Conservation (phyloP, 2,113 vertebrate species). For the Brachyistius frenatus region DNA sequence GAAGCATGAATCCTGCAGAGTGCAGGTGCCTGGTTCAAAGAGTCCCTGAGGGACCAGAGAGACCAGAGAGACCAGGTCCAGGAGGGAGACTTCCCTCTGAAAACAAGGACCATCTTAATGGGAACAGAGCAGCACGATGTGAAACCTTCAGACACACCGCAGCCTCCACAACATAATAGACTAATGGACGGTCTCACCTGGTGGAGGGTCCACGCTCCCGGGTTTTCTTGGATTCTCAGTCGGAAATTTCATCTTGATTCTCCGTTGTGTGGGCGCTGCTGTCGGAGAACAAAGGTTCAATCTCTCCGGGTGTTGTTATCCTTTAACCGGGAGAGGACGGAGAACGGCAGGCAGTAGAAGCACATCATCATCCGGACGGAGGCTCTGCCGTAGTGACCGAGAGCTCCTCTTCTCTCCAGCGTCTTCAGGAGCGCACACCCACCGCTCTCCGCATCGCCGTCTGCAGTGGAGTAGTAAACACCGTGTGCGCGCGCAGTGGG, state of each 20-base stretch:
- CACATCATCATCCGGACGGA: constrained; percentile 44
- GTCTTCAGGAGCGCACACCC: constrained; percentile 52
- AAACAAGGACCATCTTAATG: too few species aligned
- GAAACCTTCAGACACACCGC: not conserved
- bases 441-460: constrained; percentile 55
- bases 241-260: constrained; percentile 97
- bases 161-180: not conserved
- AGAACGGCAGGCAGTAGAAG: constrained; percentile 48
- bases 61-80: too few species aligned
- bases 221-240: constrained; percentile 96
- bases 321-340: constrained; percentile 66
- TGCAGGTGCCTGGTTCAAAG: not conserved
- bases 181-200: constrained; percentile 86
- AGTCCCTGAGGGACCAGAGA: too few species aligned
- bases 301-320: not conserved
- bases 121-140: not conserved
- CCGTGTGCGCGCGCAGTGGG: constrained; percentile 7
- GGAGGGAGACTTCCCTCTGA: too few species aligned
- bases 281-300: constrained; percentile 2
- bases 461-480: constrained; percentile 49
- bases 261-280: constrained; percentile 52
- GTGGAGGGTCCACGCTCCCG: constrained; percentile 92
- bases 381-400: constrained; percentile 17
- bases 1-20: not conserved
- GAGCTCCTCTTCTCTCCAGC: constrained; percentile 29